Base-by-base conservation (phyloP, 2,113 vertebrate species). In the Ophiodon elongatus region DNA sequence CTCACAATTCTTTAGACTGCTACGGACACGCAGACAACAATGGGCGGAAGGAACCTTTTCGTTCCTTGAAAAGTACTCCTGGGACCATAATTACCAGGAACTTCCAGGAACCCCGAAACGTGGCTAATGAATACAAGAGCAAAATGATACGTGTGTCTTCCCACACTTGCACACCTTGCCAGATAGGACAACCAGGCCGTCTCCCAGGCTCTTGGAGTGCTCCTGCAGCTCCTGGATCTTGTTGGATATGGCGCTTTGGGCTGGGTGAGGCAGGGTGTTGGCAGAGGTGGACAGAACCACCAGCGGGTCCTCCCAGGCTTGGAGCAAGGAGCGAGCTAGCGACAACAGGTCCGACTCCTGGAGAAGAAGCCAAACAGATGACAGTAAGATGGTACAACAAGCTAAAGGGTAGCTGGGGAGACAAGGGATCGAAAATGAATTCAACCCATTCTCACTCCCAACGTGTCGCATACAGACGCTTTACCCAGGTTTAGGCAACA, bases 241-340 rank as follows among this genome's bases (percentile, higher is more conserved):
- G 87, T 81, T 94, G 83, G 82, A 88, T 39, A 96, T 94, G 88
- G 52, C 77, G 88, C 33, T 90, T 8, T 93, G 89, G 14, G 90
- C 84, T 0, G 94, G 94, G 83, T 96, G 95, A 25, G 93, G 90
- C 57, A 95, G 89, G 4, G 63, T 74, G 57, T 82, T 81, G 0
- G 92, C 94, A 0, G 94, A 94, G 13, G 82, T 65, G 11, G 93
- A 94, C 27, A 96, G 89, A 60, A 91, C 33, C 0, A 66, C 3
- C 23, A 96, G 89, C 0, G 96, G 96, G 59, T 95, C 93, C 0
- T 39, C 52, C 96, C 96, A 96, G 81, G 95, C 94, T 35, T 91
- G 86, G 41, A 96, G 95, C 77, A 96, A 91, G 15, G 95, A 96
- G 23, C 95, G 95, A n/a, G 85, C 93, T 89, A 96, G 27, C 0